Conservation (phyloP, 2,113 vertebrate species). For the Prochilodus magdalenae region DNA sequence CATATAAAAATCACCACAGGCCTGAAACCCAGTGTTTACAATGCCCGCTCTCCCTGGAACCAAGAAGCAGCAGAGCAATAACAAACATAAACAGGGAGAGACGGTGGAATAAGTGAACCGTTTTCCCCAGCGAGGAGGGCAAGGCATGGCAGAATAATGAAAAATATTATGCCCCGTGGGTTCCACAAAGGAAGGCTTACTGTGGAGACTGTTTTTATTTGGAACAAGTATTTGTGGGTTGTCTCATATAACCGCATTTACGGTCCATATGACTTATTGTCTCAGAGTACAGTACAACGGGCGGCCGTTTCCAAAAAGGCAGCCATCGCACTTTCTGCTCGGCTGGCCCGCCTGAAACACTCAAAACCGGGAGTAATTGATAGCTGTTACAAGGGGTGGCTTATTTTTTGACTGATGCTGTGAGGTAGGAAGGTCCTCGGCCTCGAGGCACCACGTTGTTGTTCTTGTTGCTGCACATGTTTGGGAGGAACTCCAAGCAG, state of each 20-base stretch:
- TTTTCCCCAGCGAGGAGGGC: background rate
- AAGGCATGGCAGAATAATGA: slow-evolving; percentile 15
- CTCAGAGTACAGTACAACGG: background rate
- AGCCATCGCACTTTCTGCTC: slow-evolving; percentile 8
- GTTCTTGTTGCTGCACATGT: background rate
- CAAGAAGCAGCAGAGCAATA: slow-evolving; percentile 34
- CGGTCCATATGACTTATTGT: slow-evolving; percentile 24
- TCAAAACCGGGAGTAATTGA: slow-evolving; percentile 9
- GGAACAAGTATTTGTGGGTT: slow-evolving; percentile 4
- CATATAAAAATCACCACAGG: background rate
- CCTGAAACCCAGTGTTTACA: slow-evolving; percentile 27
- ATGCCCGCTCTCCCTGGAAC: background rate
- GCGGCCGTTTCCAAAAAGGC: background rate
- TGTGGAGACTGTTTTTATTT: slow-evolving; percentile 13
- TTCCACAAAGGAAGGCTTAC: background rate
- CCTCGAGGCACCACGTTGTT: too few species aligned
- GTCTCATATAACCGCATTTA: slow-evolving; percentile 13
- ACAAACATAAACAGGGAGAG: slow-evolving; percentile 31
- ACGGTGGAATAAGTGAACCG: slow-evolving; percentile 5
- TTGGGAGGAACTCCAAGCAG: background rate
- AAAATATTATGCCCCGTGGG: slow-evolving; percentile 13
- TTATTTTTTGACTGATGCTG: background rate
- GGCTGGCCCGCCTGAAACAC: background rate
- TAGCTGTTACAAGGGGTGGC: background rate
- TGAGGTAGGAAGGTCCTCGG: background rate